Conservation (phyloP, 2,888 invertebrate species). For the Pterobdella sp. region DNA sequence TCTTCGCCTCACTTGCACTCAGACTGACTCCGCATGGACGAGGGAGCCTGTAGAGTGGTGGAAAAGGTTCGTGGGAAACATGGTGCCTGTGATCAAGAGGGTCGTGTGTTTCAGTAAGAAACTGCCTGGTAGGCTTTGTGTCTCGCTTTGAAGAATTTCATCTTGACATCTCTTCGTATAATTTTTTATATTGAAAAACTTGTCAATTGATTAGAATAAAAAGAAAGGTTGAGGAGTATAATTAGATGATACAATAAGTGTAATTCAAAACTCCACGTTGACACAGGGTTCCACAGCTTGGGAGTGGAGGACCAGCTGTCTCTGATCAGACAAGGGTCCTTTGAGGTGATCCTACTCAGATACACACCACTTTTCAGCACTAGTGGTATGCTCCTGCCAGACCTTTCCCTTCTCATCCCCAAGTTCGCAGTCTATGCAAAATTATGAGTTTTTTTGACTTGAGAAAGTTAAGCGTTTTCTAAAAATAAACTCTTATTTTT, state of each 20-base stretch:
- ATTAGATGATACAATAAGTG: background rate
- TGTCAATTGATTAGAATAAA: too few relatives aligned
- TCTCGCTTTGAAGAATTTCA: background rate
- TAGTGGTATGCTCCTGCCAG: conserved; percentile 47
- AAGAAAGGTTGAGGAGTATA: too few relatives aligned
- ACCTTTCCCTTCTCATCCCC: conserved; percentile 39
- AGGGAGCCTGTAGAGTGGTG: conserved; percentile 35
- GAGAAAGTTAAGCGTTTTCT: background rate
- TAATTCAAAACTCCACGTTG: background rate
- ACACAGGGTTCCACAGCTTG: conserved; percentile 46
- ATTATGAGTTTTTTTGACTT: background rate
- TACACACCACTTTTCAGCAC: conserved; percentile 47
- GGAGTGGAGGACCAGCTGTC: conserved; percentile 49
- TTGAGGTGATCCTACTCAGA: conserved; percentile 48
- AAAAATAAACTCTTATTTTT: background rate
- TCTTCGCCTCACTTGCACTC: too few relatives aligned
- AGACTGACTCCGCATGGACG: background rate
- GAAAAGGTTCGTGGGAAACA: conserved; percentile 44
- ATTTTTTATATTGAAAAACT: too few relatives aligned
- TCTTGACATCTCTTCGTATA: background rate
- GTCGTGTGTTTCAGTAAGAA: conserved; percentile 50
- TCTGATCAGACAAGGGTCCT: conserved; percentile 50
- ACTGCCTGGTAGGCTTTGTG: conserved; percentile 43
- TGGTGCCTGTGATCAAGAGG: conserved; percentile 49
- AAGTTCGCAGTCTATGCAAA: background rate